Evolutionary conservation across 2,888 invertebrate genomes (phyloP).

Genomic region (Phortica okadai): DNA sequence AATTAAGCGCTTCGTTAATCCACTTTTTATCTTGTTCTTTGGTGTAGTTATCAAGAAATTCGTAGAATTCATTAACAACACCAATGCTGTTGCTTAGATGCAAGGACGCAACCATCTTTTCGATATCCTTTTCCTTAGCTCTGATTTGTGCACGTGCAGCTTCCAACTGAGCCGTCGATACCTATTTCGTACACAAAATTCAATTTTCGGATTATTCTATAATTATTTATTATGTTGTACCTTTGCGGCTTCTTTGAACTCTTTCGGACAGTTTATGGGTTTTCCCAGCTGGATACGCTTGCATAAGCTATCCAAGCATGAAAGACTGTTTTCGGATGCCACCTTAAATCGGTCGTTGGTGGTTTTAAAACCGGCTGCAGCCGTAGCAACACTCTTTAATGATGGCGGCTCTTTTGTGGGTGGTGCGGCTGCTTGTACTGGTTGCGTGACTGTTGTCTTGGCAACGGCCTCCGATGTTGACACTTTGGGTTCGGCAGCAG

Average conservation of each 20-base stretch:
- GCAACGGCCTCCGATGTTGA: conserved; percentile 48
- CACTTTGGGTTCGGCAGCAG: conserved; percentile 46
- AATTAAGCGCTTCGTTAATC: conserved; percentile 74
- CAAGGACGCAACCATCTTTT: conserved; percentile 14
- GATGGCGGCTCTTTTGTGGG: conserved; percentile 44
- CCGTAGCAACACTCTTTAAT: conserved; percentile 50
- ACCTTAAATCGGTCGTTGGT: not conserved
- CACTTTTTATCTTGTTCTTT: conserved; percentile 73
- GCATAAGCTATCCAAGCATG: conserved; percentile 69
- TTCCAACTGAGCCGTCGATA: conserved; percentile 24
- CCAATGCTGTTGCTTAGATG: conserved; percentile 57
- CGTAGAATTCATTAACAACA: conserved; percentile 72
- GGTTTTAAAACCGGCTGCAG: conserved; percentile 51
- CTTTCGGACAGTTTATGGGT: conserved; percentile 50
- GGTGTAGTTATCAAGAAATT: conserved; percentile 70
- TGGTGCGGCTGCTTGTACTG: not conserved
- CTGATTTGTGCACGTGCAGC: conserved; percentile 32
- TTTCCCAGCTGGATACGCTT: conserved; percentile 65
- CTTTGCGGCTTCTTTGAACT: conserved; percentile 43
- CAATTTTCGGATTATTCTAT: not conserved
- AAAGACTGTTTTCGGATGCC: conserved; percentile 65
- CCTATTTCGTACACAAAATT: conserved; percentile 18
- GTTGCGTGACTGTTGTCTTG: not conserved
- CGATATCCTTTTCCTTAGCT: conserved; percentile 29
- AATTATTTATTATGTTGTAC: not conserved